Percentiles rank a stretch among this genome's conserved stretches.
Conservation (phyloP, 2,888 invertebrate species). For the Ochropleura leucogaster region DNA sequence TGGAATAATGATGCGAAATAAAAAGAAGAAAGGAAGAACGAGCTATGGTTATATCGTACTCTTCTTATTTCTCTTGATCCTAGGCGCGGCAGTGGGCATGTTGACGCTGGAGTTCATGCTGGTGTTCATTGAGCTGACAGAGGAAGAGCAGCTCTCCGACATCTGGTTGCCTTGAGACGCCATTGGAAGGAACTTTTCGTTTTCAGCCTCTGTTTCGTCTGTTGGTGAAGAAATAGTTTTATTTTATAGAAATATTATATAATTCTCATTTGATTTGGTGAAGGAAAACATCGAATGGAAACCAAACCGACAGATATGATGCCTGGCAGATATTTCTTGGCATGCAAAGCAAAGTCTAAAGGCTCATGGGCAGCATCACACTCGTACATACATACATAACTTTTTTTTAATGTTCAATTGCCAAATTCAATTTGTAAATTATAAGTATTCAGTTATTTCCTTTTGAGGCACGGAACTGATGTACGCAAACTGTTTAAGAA, state of each 20-base stretch:
- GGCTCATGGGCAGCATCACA: no score
- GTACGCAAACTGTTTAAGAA: background rate
- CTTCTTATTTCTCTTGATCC: slow-evolving; percentile 85
- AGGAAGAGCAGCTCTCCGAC: slow-evolving; percentile 92
- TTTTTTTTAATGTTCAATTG: no score
- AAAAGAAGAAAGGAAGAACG: background rate
- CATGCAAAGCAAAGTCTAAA: no score
- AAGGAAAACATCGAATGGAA: no score
- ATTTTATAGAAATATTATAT: no score
- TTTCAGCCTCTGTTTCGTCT: slow-evolving; percentile 93
- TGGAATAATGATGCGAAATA: background rate
- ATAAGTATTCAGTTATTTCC: no score
- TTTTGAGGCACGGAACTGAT: no score
- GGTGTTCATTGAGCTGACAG: slow-evolving; percentile 92
- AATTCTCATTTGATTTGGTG: no score
- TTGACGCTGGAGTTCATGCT: slow-evolving; percentile 92
- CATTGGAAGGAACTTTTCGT: slow-evolving; percentile 92
- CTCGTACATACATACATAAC: no score
- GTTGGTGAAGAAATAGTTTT: slow-evolving; percentile 20
- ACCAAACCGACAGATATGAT: no score
- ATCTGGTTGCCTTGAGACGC: slow-evolving; percentile 90
- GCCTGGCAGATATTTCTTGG: no score
- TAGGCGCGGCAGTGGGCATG: slow-evolving; percentile 77
- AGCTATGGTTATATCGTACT: slow-evolving; percentile 59
- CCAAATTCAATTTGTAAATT: no score